These are phyloP conservation scores for Epizoanthus ramosus DNA, from an alignment of 92 coral and sea anemone species.

Conservation along the genomic window DNA sequence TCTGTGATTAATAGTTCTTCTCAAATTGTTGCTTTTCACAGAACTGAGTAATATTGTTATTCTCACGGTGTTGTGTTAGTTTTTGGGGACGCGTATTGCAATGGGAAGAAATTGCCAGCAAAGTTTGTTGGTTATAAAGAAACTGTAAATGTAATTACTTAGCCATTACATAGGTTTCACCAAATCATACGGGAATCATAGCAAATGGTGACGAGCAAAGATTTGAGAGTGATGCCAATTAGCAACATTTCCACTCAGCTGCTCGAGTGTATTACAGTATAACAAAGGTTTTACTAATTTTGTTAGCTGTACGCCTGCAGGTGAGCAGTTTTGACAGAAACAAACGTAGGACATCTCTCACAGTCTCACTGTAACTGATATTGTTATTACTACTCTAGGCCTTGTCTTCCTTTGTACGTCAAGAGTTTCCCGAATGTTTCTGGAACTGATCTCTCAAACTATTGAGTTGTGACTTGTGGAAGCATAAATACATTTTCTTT, in stretches of 20 bases:
- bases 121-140: neutral
- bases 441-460: neutral
- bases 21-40: conserved; percentile 39
- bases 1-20: conserved; percentile 41
- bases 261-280: conserved; percentile 16
- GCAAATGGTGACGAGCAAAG: neutral
- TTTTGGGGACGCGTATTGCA: conserved; percentile 12
- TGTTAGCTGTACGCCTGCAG: neutral
- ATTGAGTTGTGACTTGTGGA: too few relatives aligned
- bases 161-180: conserved; percentile 4
- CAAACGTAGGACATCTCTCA: neutral
- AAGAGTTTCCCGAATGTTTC: neutral
- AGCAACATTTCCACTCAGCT: conserved; percentile 11
- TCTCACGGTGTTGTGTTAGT: conserved; percentile 16
- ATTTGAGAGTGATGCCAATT: conserved; percentile 9
- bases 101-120: neutral
- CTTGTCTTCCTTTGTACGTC: neutral
- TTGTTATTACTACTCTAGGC: too few relatives aligned
- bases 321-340: conserved; percentile 1
- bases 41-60: conserved; percentile 22
- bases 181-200: neutral
- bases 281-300: conserved; percentile 29
- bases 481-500: neutral
- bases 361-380: too few relatives aligned
- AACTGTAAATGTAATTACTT: conserved; percentile 13